Percentiles rank a stretch among this genome's conserved stretches.
These are phyloP conservation scores for Montipora capricornis DNA, from an alignment of 64 coral and sea anemone species.

Conservation along the genomic window DNA sequence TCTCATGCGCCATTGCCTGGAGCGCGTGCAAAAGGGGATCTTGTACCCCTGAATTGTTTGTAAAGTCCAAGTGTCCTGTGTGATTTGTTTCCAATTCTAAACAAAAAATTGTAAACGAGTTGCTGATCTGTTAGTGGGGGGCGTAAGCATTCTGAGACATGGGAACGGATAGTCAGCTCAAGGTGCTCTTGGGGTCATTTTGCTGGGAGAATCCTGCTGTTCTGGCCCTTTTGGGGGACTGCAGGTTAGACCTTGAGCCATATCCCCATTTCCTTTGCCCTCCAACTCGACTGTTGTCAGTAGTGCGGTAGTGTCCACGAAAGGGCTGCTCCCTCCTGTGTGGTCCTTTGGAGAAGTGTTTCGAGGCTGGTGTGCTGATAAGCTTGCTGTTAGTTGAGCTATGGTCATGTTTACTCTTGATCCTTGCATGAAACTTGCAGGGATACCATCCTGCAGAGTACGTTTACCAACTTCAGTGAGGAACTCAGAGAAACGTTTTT, in stretches of 20 bases:
- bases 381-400: neutral
- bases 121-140: neutral
- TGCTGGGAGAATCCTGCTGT: no score
- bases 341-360: no score
- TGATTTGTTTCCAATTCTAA: no score
- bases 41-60: no score
- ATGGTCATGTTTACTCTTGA: neutral
- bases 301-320: neutral
- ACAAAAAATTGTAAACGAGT: no score
- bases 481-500: slow-evolving; percentile 12
- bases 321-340: neutral
- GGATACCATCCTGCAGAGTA: neutral
- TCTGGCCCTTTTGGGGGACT: no score
- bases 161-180: neutral
- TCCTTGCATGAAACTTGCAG: neutral
- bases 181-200: neutral
- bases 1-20: no score
- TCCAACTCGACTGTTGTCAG: neutral
- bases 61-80: no score
- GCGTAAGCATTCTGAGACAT: neutral
- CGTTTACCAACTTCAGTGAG: slow-evolving; percentile 9
- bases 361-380: no score
- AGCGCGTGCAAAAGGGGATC: no score
- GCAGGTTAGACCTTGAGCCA: no score
- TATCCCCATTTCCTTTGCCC: no score